Evolutionary conservation across 1,140 invertebrate genomes (phyloP).

Genomic region (Bactericera cockerelli): DNA sequence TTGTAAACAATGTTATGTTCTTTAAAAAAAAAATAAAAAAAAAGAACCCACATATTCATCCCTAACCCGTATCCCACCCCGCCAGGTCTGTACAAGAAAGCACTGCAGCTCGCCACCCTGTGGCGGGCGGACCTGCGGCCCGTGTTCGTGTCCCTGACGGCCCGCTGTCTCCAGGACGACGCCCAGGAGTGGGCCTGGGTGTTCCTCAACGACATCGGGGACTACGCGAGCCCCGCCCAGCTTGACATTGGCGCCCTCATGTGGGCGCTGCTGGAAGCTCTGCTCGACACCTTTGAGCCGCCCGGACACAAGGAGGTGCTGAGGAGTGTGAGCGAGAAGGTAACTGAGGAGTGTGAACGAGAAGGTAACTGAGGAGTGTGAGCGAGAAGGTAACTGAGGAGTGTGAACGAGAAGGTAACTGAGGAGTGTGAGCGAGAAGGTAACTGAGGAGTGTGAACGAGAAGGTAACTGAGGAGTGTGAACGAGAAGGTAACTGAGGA

Average conservation of each 20-base stretch:
- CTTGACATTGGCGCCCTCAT: not conserved
- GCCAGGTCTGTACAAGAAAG: slow-evolving; percentile 4
- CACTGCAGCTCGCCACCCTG: not conserved
- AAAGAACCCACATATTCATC: too few species aligned
- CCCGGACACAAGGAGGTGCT: not conserved
- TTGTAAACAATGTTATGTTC: too few species aligned
- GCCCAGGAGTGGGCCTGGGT: not conserved
- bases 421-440: too few species aligned
- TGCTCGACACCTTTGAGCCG: not conserved
- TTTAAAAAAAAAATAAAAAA: too few species aligned
- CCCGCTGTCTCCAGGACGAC: not conserved
- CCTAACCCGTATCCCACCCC: too few species aligned
- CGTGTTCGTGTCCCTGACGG: not conserved
- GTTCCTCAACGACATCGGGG: not conserved
- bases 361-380: too few species aligned
- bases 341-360: too few species aligned
- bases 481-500: too few species aligned
- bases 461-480: too few species aligned
- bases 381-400: too few species aligned
- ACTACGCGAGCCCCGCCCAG: not conserved
- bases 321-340: not conserved
- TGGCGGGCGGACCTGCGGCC: not conserved
- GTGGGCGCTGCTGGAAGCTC: not conserved
- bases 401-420: too few species aligned
- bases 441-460: too few species aligned